A percentile compares a stretch with the other conserved stretches of the same genome.
Evolutionary conservation across 2,888 invertebrate species (phyloP).

Genomic region (Nephrotoma appendiculata): DNA sequence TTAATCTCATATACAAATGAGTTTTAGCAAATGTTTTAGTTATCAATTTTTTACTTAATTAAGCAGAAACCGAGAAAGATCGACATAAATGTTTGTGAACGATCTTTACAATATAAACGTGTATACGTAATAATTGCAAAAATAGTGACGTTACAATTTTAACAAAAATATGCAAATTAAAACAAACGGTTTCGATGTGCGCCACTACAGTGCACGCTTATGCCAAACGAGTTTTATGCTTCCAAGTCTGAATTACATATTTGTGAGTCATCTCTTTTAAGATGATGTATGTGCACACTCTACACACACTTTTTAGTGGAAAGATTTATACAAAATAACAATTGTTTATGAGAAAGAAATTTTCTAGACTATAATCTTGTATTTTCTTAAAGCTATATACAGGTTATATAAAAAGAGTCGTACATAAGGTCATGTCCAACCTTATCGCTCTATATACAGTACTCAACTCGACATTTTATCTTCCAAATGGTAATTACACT

Average conservation of each 20-base stretch:
- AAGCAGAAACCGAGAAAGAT: not conserved
- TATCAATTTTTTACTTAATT: not conserved
- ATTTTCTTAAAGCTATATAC: no score
- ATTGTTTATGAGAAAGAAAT: not conserved
- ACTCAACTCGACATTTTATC: not conserved
- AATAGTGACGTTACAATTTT: not conserved
- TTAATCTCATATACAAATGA: not conserved
- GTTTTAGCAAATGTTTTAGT: no score
- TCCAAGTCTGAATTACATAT: not conserved
- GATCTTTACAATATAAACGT: not conserved
- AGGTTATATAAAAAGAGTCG: not conserved
- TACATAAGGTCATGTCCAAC: not conserved
- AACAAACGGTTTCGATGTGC: not conserved
- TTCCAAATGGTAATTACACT: not conserved
- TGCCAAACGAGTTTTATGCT: not conserved
- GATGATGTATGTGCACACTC: not conserved
- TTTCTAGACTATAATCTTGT: not conserved
- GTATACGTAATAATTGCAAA: not conserved
- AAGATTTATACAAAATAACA: not conserved
- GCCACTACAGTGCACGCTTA: not conserved
- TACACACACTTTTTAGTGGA: not conserved
- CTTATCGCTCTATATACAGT: not conserved
- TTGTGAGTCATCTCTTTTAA: not conserved
- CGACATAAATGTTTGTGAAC: not conserved
- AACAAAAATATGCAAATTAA: not conserved